Evolutionary conservation across 2,113 vertebrate species (phyloP), one percentile per base, ranked within the genome.

Genomic region (Onychorhynchus coronatus): DNA sequence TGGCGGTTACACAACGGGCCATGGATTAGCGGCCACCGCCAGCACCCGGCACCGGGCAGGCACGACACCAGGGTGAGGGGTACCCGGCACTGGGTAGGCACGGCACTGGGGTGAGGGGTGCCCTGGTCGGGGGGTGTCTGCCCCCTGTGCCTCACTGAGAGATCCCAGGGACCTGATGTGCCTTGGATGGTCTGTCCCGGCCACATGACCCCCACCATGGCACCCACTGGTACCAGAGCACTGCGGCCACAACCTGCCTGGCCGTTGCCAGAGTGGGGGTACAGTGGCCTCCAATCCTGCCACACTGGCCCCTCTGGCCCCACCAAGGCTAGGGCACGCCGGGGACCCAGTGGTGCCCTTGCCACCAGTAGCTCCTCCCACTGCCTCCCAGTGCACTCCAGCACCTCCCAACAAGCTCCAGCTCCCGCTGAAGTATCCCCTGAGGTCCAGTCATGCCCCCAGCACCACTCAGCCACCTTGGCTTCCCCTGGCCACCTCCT

Each of bases 1-100:
- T 88, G 85, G 85, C 15, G 47, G 24, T 88, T 88, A 88, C 85
- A 87, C 85, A 87, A 87, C 74, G 85, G 56, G 85, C 85, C 53
- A 41, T 10, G 85, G 85, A 87, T 87, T 78, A 87, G 39, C 14
- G 73, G 65, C 33, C 12, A 9, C 55, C 11, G 73, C 85, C 85
- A 70, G 74, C 2, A 33, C 85, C 65, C 6, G 61, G 84, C 84
- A 67, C 83, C 52, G 42, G 41, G 44, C 25, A 42, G 52, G 83
- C 61, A 75, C 71, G 41, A 35, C 65, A 70, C 62, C 31, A 14
- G 72, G 50, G 20, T 6, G 9, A 16, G 30, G 11, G 42, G 15
- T 0, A 3, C 9, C 50, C 19, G 7, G 53, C 53, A n/a, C 56
- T 14, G 20, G 8, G 56, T n/a, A 35, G 33, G 33, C 33, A 24